Evolutionary conservation across 1,140 invertebrate genomes (phyloP).

Genomic region (Oncopodura yosiiana): DNA sequence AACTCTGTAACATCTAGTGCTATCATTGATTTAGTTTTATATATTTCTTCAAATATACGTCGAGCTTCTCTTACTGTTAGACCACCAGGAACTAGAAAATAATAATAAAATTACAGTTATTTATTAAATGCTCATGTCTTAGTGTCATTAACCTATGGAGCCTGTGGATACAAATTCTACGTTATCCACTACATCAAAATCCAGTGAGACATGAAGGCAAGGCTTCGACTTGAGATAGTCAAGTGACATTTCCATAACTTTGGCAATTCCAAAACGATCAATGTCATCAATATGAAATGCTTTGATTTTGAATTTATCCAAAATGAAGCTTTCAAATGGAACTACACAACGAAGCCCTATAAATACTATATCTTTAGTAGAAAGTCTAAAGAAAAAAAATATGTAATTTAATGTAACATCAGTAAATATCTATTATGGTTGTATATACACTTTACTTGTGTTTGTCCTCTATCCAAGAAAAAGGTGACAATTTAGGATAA

Average conservation of each 20-base stretch:
- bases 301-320: conserved; percentile 64
- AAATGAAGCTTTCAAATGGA: conserved; percentile 55
- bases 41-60: conserved; percentile 65
- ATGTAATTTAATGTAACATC: neutral
- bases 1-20: conserved; percentile 81
- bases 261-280: conserved; percentile 61
- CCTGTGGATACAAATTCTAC: conserved; percentile 72
- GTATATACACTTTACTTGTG: neutral
- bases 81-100: conserved; percentile 62
- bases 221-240: conserved; percentile 57
- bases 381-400: conserved; percentile 51
- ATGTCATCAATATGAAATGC: conserved; percentile 76
- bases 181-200: conserved; percentile 80
- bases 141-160: conserved; percentile 57
- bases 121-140: neutral
- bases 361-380: conserved; percentile 71
- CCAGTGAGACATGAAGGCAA: conserved; percentile 81
- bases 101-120: neutral
- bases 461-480: conserved; percentile 16
- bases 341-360: conserved; percentile 81
- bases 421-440: neutral
- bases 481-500: conserved; percentile 10
- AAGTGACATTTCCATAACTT: conserved; percentile 59
- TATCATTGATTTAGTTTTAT: conserved; percentile 58
- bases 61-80: conserved; percentile 74